phyloP scores from a whole-genome alignment of 30 jellyfish, hydroid and myxozoan genomes.

The Sanderia malayensis region DNA sequence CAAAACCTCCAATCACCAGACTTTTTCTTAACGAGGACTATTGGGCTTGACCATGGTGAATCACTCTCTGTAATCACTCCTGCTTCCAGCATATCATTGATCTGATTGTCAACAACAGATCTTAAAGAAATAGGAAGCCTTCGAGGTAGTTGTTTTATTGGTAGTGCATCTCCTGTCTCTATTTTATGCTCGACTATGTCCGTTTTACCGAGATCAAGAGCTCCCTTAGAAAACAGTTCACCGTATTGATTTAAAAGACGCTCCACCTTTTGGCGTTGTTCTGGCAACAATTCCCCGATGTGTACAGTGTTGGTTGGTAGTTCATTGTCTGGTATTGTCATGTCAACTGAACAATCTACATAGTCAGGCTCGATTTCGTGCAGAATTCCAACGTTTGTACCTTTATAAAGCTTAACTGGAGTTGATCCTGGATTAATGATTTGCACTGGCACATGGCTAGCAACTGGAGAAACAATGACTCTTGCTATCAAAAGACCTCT shows the following conservation, averaged over 20 bases:
- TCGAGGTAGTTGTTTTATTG: neutral
- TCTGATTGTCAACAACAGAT: neutral
- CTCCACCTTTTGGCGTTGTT: neutral
- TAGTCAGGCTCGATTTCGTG: conserved; percentile 10
- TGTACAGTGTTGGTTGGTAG: neutral
- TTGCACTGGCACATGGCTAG: neutral
- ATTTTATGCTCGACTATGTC: neutral
- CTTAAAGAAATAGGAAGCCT: neutral
- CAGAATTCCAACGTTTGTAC: neutral
- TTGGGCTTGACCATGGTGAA: conserved; percentile 3
- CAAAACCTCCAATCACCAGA: neutral
- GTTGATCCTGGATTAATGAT: neutral
- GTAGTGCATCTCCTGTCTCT: neutral
- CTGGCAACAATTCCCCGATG: neutral
- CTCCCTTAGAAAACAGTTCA: neutral
- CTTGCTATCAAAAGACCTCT: neutral
- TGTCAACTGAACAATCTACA: neutral
- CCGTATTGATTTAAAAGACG: neutral
- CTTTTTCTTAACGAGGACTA: neutral
- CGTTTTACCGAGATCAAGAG: neutral
- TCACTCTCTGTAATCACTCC: neutral
- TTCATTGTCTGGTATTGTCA: neutral
- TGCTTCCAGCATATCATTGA: neutral
- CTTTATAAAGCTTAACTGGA: conserved; percentile 1
- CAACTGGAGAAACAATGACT: neutral